Conservation (phyloP, 2,797 vertebrate species). For the Iguana delicatissima region DNA sequence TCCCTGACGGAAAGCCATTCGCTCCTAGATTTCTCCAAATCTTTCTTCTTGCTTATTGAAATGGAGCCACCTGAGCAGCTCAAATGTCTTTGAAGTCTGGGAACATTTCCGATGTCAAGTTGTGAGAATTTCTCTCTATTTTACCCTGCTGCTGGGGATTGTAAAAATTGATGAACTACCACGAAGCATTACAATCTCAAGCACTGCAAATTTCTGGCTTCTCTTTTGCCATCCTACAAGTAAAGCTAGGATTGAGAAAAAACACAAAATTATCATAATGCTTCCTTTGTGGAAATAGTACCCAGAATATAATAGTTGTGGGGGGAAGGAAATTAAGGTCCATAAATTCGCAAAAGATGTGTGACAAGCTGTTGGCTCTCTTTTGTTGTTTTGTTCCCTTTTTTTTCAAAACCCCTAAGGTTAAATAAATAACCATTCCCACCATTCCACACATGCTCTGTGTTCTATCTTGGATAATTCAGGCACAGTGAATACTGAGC, state of each 20-base stretch:
- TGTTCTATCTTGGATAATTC: slow-evolving; percentile 14
- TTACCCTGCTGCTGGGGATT: slow-evolving; percentile 42
- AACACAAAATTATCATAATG: slow-evolving; percentile 52
- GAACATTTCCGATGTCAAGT: slow-evolving; percentile 71
- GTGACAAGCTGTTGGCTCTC: slow-evolving; percentile 55
- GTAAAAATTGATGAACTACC: slow-evolving; percentile 65
- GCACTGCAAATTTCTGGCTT: slow-evolving; percentile 52
- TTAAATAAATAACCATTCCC: slow-evolving; percentile 36
- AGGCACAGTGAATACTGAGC: slow-evolving; percentile 15
- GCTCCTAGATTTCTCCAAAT: slow-evolving; percentile 57
- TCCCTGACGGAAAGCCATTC: slow-evolving; percentile 48
- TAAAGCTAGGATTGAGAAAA: slow-evolving; percentile 32
- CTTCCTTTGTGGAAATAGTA: slow-evolving; percentile 52
- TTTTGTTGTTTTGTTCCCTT: neutral
- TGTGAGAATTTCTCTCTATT: slow-evolving; percentile 60
- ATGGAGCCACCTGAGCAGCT: slow-evolving; percentile 57
- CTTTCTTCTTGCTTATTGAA: slow-evolving; percentile 66
- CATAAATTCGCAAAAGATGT: slow-evolving; percentile 44
- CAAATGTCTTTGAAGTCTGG: slow-evolving; percentile 68
- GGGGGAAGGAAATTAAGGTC: slow-evolving; percentile 50
- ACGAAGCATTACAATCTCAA: slow-evolving; percentile 45
- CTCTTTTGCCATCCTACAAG: slow-evolving; percentile 50
- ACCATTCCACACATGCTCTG: neutral
- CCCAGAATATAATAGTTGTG: slow-evolving; percentile 34
- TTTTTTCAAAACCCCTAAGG: slow-evolving; percentile 22